These are phyloP conservation scores for Manis pentadactyla DNA, from an alignment of 2,797 vertebrate genomes.

Conservation along the genomic window DNA sequence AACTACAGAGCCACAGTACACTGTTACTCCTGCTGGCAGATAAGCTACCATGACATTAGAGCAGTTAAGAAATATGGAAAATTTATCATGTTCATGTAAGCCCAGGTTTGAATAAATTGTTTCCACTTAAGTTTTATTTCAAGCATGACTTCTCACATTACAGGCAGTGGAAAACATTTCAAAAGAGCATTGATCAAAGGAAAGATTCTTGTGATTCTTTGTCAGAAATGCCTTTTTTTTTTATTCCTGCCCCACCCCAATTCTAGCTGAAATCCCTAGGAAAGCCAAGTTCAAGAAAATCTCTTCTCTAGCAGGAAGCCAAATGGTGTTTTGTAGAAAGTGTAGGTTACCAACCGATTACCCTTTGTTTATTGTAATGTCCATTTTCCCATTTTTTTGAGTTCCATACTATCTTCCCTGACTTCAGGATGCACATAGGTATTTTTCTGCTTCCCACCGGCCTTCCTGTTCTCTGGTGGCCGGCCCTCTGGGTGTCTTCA, in stretches of 20 bases:
- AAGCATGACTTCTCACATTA: constrained; percentile 22
- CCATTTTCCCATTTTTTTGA: neutral
- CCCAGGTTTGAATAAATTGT: neutral
- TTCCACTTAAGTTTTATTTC: constrained; percentile 27
- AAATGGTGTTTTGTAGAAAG: too few relatives aligned
- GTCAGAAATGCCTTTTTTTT: neutral
- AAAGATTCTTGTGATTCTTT: neutral
- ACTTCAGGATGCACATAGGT: neutral
- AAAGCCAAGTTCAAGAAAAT: neutral
- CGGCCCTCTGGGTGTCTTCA: neutral
- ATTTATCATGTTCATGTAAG: neutral
- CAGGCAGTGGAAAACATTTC: neutral
- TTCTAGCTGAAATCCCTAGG: constrained; percentile 12
- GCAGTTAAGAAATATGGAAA: neutral
- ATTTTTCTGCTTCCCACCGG: neutral
- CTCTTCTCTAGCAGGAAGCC: neutral
- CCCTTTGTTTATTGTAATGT: neutral
- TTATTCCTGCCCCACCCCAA: neutral
- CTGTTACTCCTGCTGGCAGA: neutral
- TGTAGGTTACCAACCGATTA: neutral
- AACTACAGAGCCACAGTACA: neutral
- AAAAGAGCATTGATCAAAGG: neutral
- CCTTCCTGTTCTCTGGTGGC: neutral
- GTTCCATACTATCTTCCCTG: neutral
- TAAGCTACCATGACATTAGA: neutral